Conservation (phyloP, 1,140 invertebrate species). For the Acromyrmex charruanus region DNA sequence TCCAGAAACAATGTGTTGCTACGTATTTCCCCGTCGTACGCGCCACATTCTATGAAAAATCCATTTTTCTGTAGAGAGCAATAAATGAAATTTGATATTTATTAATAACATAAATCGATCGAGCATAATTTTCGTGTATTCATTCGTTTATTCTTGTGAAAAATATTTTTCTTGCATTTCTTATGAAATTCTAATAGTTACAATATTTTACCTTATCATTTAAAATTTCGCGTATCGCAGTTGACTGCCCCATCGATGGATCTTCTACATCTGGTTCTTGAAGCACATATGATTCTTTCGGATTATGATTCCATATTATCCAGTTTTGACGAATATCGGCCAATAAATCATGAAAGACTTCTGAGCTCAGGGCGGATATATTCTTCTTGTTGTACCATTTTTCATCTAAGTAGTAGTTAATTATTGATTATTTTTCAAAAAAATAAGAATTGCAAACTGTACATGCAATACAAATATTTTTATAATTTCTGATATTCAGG, state of each 20-base stretch:
- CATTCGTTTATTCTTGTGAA: not conserved
- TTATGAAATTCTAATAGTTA: not conserved
- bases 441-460: not conserved
- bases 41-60: conserved; percentile 87
- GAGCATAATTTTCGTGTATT: not conserved
- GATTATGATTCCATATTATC: conserved; percentile 70
- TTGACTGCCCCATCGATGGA: conserved; percentile 85
- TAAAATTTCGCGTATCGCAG: conserved; percentile 79
- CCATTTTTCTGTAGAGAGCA: conserved; percentile 83
- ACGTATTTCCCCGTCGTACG: conserved; percentile 86
- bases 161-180: not conserved
- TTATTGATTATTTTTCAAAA: not conserved
- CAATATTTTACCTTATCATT: conserved; percentile 77
- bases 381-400: conserved; percentile 74
- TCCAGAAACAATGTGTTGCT: conserved; percentile 87
- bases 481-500: not conserved
- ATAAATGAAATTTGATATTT: conserved; percentile 21
- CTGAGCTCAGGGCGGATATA: conserved; percentile 42
- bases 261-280: conserved; percentile 77
- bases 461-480: not conserved
- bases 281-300: conserved; percentile 75
- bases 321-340: conserved; percentile 69
- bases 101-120: conserved; percentile 5
- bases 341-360: conserved; percentile 33
- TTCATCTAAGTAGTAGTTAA: conserved; percentile 18